Conservation (phyloP, 2,888 invertebrate genomes). For the Aleiodes leptofemur region DNA sequence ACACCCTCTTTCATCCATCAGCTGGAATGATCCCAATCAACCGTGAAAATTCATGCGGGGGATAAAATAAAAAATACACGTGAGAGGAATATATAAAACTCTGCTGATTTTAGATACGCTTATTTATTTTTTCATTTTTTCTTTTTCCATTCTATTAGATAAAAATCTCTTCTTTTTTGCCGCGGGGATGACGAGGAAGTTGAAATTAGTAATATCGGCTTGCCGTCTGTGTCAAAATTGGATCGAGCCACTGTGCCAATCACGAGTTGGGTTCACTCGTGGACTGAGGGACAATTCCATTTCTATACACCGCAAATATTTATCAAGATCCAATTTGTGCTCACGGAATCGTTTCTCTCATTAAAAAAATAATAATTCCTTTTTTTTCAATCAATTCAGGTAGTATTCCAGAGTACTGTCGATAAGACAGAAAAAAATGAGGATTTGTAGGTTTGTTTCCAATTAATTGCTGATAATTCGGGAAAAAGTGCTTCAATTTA, state of each 20-base stretch:
- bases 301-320: not conserved
- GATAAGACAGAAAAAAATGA: too few species aligned
- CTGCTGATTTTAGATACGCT: slow-evolving; percentile 15
- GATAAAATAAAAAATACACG: not conserved
- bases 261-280: not conserved
- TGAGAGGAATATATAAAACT: slow-evolving; percentile 7
- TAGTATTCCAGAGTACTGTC: too few species aligned
- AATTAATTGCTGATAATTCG: too few species aligned
- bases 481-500: too few species aligned
- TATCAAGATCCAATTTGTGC: too few species aligned
- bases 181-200: slow-evolving; percentile 36
- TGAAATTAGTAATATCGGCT: slow-evolving; percentile 55
- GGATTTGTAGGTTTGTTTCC: too few species aligned
- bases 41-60: slow-evolving; percentile 20
- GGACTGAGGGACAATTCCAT: not conserved
- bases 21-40: slow-evolving; percentile 12
- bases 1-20: slow-evolving; percentile 16
- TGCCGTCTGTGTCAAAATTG: slow-evolving; percentile 44
- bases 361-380: too few species aligned
- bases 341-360: too few species aligned
- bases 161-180: not conserved
- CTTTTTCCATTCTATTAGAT: slow-evolving; percentile 26
- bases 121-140: slow-evolving; percentile 6
- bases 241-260: slow-evolving; percentile 43
- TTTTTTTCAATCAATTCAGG: too few species aligned